These are phyloP conservation scores for Trachelus troglodyta DNA, from an alignment of 2,888 invertebrate species.

Conservation along the genomic window DNA sequence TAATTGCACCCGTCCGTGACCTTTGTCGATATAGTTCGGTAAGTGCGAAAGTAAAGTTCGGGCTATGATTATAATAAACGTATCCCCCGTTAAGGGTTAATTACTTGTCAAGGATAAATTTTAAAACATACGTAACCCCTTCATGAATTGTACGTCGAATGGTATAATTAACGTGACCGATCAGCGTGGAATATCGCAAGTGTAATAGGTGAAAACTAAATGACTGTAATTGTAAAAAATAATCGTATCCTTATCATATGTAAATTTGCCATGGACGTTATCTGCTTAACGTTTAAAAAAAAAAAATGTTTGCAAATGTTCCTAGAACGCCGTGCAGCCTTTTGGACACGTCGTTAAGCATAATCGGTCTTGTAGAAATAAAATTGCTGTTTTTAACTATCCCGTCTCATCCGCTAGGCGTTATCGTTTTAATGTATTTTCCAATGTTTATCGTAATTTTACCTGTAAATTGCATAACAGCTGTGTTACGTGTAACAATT, in stretches of 20 bases:
- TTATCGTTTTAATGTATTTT: background rate
- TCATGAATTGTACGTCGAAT: background rate
- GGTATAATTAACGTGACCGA: background rate
- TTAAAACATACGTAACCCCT: background rate
- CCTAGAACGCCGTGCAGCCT: background rate
- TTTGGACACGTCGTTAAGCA: background rate
- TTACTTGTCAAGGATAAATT: background rate
- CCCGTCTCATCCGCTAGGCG: background rate
- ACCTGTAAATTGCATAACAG: background rate
- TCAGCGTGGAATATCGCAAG: background rate
- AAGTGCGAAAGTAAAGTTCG: background rate
- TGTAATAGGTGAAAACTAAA: background rate
- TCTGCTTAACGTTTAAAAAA: no score
- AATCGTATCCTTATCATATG: background rate
- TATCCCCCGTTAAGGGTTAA: background rate
- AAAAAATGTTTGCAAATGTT: background rate
- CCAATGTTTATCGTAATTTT: background rate
- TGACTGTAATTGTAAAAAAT: background rate
- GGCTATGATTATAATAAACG: background rate
- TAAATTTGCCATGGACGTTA: background rate
- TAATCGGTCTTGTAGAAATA: background rate
- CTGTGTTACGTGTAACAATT: background rate
- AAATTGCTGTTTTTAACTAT: background rate
- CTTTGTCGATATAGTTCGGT: background rate
- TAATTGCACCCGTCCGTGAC: background rate